phyloP scores from a whole-genome alignment of 2,797 vertebrate species.

The Sebastes hubbsi region DNA sequence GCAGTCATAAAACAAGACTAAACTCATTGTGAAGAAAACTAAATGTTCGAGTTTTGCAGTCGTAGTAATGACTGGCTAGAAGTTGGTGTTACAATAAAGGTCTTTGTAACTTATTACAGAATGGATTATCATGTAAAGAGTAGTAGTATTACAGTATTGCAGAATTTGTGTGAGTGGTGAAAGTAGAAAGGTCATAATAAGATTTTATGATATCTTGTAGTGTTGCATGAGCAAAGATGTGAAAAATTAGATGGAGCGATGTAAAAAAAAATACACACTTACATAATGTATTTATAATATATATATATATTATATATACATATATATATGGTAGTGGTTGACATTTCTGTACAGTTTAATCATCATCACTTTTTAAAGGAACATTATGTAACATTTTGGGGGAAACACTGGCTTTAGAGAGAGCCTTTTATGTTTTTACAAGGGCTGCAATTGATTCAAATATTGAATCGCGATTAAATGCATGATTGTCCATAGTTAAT shows the following conservation, averaged over 20 bases:
- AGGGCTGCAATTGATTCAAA: too few species aligned
- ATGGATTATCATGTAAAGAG: background rate
- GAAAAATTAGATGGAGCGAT: background rate
- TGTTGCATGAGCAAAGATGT: background rate
- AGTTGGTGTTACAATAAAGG: background rate
- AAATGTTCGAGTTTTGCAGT: background rate
- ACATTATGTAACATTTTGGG: too few species aligned
- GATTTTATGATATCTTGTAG: background rate
- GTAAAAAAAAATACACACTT: background rate
- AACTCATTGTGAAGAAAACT: background rate
- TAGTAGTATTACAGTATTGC: background rate
- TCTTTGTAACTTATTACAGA: background rate
- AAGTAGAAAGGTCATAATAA: background rate
- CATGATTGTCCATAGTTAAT: too few species aligned
- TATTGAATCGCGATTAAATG: rapidly evolving
- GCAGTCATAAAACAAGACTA: background rate
- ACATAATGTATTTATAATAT: background rate
- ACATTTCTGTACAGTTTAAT: background rate
- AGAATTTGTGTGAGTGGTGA: background rate
- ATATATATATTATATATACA: too few species aligned
- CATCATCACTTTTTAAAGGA: too few species aligned
- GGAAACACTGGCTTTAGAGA: too few species aligned
- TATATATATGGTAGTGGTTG: background rate
- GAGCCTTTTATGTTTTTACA: too few species aligned
- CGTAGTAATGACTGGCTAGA: background rate